These are phyloP conservation scores for Agrypnia vestita DNA, from an alignment of 1,140 invertebrate genomes.

Conservation along the genomic window DNA sequence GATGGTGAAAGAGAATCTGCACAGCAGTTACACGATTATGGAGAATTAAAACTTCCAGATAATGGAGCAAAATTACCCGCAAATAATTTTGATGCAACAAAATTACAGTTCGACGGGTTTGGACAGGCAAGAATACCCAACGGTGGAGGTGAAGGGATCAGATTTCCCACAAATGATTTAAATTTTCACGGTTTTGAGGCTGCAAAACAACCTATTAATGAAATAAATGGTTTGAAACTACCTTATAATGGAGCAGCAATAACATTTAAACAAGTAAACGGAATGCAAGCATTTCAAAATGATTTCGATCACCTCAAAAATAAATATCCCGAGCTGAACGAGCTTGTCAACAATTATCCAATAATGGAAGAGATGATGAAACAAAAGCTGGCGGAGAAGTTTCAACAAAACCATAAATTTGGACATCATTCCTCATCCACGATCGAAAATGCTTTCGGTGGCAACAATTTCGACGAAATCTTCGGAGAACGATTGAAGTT, in stretches of 20 bases:
- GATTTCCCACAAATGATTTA: neutral
- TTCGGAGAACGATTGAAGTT: constrained; percentile 25
- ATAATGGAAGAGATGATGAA: constrained; percentile 61
- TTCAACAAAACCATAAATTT: constrained; percentile 32
- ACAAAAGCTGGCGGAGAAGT: constrained; percentile 57
- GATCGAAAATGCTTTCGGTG: constrained; percentile 19
- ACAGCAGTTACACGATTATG: neutral
- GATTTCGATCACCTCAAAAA: constrained; percentile 57
- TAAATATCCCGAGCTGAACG: constrained; percentile 59
- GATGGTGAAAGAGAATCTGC: neutral
- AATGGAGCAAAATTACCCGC: neutral
- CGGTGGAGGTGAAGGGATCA: neutral
- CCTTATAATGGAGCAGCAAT: neutral
- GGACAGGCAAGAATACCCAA: neutral
- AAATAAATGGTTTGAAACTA: no score
- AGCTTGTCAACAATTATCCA: constrained; percentile 57
- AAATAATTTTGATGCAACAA: neutral
- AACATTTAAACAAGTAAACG: constrained; percentile 15
- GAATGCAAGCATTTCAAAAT: constrained; percentile 52
- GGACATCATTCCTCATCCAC: neutral
- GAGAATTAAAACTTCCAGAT: no score
- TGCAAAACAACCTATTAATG: no score
- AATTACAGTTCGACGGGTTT: neutral
- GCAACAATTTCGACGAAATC: neutral
- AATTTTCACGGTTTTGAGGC: no score